A percentile compares a stretch with the other conserved stretches of the same genome.
Conservation (phyloP, 2,113 vertebrate genomes). For the Macquaria ambigua region DNA sequence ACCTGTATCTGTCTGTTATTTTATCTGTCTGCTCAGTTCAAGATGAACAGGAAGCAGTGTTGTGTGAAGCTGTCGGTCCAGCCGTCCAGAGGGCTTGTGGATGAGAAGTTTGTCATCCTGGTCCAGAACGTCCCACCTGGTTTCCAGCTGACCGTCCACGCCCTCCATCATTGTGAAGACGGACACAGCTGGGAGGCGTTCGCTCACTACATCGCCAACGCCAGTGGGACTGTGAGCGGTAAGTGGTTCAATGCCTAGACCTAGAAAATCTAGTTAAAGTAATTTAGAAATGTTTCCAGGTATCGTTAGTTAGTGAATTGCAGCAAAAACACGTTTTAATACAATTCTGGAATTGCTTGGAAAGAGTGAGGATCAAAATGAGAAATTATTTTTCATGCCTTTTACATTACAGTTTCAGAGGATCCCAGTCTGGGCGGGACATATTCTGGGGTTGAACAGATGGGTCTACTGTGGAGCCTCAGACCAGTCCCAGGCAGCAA, state of each 20-base stretch:
- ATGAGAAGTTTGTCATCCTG: constrained; percentile 74
- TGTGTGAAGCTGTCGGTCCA: constrained; percentile 66
- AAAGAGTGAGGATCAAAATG: not conserved
- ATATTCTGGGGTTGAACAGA: constrained; percentile 79
- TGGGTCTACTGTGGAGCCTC: constrained; percentile 86
- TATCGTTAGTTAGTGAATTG: not conserved
- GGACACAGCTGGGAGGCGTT: constrained; percentile 79
- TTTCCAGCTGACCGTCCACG: constrained; percentile 67
- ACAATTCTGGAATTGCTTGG: not conserved
- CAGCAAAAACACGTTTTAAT: not conserved
- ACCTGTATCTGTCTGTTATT: not conserved
- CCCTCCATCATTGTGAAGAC: constrained; percentile 71
- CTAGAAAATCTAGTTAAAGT: not conserved
- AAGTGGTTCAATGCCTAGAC: not conserved
- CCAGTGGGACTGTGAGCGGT: constrained; percentile 72
- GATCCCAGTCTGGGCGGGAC: constrained; percentile 81
- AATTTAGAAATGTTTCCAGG: not conserved
- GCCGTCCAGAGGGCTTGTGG: constrained; percentile 75
- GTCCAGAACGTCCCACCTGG: constrained; percentile 62
- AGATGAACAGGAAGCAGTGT: constrained; percentile 49
- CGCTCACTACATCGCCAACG: constrained; percentile 71
- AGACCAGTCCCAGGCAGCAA: constrained; percentile 80
- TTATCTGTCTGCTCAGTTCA: not conserved
- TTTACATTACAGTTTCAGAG: constrained; percentile 69
- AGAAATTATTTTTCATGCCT: not conserved